Percentiles rank a stretch among this genome's conserved stretches.
These are phyloP conservation scores for Gallinago undulata DNA, from an alignment of 2,113 vertebrate species.

Conservation along the genomic window DNA sequence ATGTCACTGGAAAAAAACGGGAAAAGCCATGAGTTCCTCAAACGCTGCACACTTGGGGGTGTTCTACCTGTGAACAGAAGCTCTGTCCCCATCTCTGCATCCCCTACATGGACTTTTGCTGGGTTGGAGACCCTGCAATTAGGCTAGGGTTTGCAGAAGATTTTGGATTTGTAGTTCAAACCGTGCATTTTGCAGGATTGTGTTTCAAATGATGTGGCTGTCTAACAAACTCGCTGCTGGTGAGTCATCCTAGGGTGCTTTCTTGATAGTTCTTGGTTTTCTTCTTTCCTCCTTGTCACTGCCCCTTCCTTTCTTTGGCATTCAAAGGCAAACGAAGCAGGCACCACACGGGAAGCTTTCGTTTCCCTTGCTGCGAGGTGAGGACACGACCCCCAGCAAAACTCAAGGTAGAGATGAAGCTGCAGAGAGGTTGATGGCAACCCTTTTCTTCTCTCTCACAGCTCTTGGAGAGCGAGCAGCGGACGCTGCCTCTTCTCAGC, in stretches of 20 bases:
- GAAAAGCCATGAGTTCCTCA: background rate
- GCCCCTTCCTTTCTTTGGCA: background rate
- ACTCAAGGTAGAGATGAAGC: background rate
- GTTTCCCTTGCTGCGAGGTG: background rate
- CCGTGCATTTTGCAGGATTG: background rate
- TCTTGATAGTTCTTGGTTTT: background rate
- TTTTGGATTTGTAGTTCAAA: background rate
- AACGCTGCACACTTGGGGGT: background rate
- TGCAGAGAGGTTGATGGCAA: background rate
- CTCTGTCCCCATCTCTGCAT: background rate
- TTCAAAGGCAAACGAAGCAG: background rate
- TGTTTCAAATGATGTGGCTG: background rate
- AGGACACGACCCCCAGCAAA: background rate
- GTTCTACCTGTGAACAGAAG: background rate
- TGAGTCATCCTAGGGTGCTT: background rate
- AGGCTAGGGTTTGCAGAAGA: background rate
- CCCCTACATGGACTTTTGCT: background rate
- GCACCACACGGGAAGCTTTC: background rate
- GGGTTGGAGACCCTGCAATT: background rate
- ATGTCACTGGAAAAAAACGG: background rate
- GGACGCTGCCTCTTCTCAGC: background rate
- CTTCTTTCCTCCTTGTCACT: background rate
- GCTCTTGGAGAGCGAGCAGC: background rate
- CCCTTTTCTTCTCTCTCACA: background rate
- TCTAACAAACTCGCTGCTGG: background rate